Conservation (phyloP, 2,888 invertebrate genomes). For the Caenorhabditis sinica region DNA sequence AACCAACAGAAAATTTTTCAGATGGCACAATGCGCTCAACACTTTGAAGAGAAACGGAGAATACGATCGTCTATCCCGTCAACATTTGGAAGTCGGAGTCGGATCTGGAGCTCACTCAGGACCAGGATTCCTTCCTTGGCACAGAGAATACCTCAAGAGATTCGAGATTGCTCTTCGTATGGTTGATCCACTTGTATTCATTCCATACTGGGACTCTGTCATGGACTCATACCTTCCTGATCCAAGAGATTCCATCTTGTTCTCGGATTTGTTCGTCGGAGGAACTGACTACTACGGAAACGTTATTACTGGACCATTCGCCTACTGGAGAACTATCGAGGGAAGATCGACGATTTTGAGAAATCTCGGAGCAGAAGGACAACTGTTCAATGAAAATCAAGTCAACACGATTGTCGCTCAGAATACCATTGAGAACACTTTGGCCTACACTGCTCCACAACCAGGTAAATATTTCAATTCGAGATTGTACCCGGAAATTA, state of each 20-base stretch:
- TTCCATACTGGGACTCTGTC: conserved; percentile 85
- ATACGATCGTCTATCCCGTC: conserved; percentile 79
- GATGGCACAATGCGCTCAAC: conserved; percentile 82
- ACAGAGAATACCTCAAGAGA: conserved; percentile 80
- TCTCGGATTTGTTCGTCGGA: conserved; percentile 83
- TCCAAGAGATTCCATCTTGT: conserved; percentile 84
- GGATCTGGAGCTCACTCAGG: conserved; percentile 82
- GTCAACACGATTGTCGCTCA: conserved; percentile 80
- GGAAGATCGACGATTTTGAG: conserved; percentile 81
- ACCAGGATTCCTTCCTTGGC: conserved; percentile 83
- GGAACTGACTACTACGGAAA: conserved; percentile 80
- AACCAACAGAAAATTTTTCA: conserved; percentile 40
- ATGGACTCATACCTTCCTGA: conserved; percentile 84
- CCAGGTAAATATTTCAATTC: conserved; percentile 70
- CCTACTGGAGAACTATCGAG: conserved; percentile 82
- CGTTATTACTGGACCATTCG: conserved; percentile 81
- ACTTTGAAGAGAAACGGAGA: conserved; percentile 81
- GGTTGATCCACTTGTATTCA: conserved; percentile 83
- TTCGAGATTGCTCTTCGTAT: conserved; percentile 82
- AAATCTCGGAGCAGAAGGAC: conserved; percentile 79
- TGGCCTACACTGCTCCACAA: conserved; percentile 83
- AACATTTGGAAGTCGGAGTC: conserved; percentile 79
- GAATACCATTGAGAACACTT: conserved; percentile 80
- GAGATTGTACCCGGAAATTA: no score
- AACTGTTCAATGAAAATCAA: conserved; percentile 78